Conservation (phyloP, 2,888 invertebrate species). For the Polyploca ridens region DNA sequence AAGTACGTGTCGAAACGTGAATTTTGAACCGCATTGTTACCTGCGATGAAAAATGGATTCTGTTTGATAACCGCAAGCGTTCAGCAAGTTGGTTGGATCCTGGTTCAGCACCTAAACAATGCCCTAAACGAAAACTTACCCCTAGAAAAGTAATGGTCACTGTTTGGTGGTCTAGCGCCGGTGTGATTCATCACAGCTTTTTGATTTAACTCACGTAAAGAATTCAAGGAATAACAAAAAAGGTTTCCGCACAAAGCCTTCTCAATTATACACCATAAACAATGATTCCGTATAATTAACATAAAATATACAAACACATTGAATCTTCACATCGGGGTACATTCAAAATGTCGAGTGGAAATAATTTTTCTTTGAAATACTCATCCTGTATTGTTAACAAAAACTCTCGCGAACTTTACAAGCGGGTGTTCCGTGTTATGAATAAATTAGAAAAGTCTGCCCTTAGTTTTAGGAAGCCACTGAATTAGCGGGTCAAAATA, state of each 20-base stretch:
- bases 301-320: neutral
- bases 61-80: no score
- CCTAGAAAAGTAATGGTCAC: no score
- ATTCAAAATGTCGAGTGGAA: constrained; percentile 24
- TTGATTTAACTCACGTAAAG: neutral
- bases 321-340: constrained; percentile 5
- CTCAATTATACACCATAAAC: neutral
- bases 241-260: neutral
- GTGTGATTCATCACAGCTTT: no score
- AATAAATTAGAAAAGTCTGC: constrained; percentile 81
- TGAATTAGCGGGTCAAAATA: constrained; percentile 23
- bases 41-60: no score
- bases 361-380: constrained; percentile 63
- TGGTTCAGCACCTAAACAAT: no score
- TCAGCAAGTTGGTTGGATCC: no score
- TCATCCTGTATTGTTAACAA: constrained; percentile 72
- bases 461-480: constrained; percentile 36
- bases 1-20: no score
- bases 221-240: neutral
- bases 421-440: constrained; percentile 75
- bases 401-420: constrained; percentile 69
- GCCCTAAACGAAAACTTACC: no score
- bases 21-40: no score
- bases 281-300: neutral
- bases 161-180: no score